Conservation (phyloP, 92 coral and sea anemone species). For the Blastomussa wellsi region DNA sequence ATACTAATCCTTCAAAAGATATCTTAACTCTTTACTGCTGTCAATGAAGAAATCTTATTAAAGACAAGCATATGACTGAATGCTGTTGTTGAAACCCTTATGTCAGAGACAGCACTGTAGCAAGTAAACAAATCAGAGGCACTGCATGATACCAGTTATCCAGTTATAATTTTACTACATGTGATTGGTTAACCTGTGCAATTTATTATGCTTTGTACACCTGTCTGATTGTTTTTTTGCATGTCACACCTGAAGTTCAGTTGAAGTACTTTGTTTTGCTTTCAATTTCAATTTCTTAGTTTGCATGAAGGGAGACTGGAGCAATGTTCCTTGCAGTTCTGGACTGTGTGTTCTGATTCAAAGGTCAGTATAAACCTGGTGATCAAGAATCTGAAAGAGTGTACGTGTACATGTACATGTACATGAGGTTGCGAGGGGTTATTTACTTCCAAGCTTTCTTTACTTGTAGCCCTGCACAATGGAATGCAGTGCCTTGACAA, state of each 20-base stretch:
- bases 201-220: not conserved
- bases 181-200: too few relatives aligned
- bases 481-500: not conserved
- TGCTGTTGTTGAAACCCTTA: conserved; percentile 26
- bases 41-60: conserved; percentile 21
- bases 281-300: not conserved
- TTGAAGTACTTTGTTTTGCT: not conserved
- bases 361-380: not conserved
- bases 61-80: conserved; percentile 52
- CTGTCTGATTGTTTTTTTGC: not conserved
- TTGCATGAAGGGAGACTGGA: not conserved
- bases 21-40: not conserved
- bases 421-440: not conserved
- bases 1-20: not conserved
- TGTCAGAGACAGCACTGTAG: conserved; percentile 19
- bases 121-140: not conserved
- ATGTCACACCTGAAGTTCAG: not conserved
- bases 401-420: not conserved
- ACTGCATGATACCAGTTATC: not conserved
- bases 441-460: too few relatives aligned
- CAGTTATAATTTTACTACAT: not conserved
- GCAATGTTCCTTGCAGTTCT: not conserved
- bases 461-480: too few relatives aligned
- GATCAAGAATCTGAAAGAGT: not conserved
- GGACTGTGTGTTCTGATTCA: not conserved